A percentile compares a stretch with the other conserved stretches of the same genome.
Evolutionary conservation across 2,113 vertebrate genomes (phyloP).

Genomic region (Prunella fulvescens): DNA sequence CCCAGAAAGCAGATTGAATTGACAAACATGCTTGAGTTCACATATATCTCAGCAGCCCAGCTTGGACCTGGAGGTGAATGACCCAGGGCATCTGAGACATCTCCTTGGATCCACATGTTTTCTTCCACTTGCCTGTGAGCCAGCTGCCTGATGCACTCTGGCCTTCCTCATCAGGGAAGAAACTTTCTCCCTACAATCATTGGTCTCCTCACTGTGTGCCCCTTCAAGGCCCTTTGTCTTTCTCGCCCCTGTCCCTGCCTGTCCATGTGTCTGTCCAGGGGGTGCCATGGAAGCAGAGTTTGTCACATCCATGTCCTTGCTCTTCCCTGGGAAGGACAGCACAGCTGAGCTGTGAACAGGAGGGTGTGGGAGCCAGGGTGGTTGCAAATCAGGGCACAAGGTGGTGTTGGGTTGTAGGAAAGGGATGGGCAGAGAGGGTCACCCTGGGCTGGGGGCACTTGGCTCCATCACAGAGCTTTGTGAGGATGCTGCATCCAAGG

Average conservation of each 20-base stretch:
- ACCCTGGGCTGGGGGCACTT: not conserved
- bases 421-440: not conserved
- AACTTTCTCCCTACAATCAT: not conserved
- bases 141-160: not conserved
- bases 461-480: not conserved
- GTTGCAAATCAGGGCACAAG: accelerated
- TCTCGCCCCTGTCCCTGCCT: accelerated
- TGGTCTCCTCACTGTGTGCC: not conserved
- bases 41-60: not conserved
- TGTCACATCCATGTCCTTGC: not conserved
- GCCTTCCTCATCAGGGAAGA: not conserved
- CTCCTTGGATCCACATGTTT: not conserved
- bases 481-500: not conserved
- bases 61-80: not conserved
- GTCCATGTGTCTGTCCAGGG: accelerated
- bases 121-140: not conserved
- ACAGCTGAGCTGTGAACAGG: not conserved
- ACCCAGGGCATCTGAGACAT: not conserved
- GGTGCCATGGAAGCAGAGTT: not conserved
- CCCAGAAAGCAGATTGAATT: not conserved
- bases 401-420: not conserved
- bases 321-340: not conserved
- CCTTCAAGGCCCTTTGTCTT: not conserved
- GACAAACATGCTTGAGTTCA: not conserved
- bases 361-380: not conserved